A percentile compares a stretch with the other conserved stretches of the same genome.
phyloP scores from a whole-genome alignment of 2,113 vertebrate genomes.

The Arothron firmamentum region DNA sequence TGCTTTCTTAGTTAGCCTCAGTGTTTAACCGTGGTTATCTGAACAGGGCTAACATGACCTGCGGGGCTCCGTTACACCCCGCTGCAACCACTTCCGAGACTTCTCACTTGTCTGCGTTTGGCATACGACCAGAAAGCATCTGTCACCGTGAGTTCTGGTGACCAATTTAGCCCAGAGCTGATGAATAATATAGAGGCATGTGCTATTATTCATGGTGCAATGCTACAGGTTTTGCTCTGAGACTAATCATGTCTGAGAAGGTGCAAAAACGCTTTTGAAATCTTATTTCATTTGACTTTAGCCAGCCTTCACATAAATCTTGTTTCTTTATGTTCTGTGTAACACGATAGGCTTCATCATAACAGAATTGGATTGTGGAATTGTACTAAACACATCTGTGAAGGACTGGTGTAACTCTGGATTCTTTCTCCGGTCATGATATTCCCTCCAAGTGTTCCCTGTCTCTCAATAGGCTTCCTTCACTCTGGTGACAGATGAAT shows the following conservation, averaged over 20 bases:
- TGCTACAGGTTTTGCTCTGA: conserved; percentile 41
- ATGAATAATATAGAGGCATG: conserved; percentile 70
- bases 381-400: conserved; percentile 8
- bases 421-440: conserved; percentile 19
- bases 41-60: conserved; percentile 64
- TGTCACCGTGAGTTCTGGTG: conserved; percentile 59
- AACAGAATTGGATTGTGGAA: neutral
- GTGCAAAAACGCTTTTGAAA: conserved; percentile 29
- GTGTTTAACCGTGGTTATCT: conserved; percentile 64
- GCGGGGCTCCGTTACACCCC: conserved; percentile 60
- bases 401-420: conserved; percentile 17
- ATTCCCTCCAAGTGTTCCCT: conserved; percentile 23
- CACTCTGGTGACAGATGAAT: conserved; percentile 47
- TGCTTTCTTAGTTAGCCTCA: conserved; percentile 36
- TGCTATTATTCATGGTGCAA: conserved; percentile 66
- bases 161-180: conserved; percentile 65
- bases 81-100: conserved; percentile 65
- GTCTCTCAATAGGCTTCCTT: conserved; percentile 47
- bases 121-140: conserved; percentile 67
- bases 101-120: conserved; percentile 67
- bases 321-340: neutral
- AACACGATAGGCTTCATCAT: conserved; percentile 5
- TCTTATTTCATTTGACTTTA: conserved; percentile 15
- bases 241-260: conserved; percentile 43
- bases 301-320: neutral